Conservation (phyloP, 2,888 invertebrate genomes). For the Lepidocyrtoides sp. region DNA sequence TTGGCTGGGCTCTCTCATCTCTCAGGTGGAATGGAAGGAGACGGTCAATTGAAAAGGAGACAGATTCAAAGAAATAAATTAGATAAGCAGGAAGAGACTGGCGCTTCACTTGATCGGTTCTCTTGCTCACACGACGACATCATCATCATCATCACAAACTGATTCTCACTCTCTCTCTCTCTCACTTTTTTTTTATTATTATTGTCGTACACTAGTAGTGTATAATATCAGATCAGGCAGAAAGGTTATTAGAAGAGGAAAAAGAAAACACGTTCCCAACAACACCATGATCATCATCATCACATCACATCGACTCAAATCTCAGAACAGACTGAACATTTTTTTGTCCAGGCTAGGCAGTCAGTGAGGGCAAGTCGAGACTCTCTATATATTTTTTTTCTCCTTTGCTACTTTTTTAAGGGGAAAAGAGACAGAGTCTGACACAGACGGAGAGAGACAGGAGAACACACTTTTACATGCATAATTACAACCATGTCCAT, state of each 20-base stretch:
- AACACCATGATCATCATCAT: too few relatives aligned
- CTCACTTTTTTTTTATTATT: background rate
- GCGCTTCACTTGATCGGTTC: slow-evolving; percentile 75
- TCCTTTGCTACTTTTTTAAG: background rate
- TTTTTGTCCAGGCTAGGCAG: slow-evolving; percentile 45
- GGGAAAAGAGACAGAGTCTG: background rate
- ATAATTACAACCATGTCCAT: slow-evolving; percentile 75
- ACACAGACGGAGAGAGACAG: slow-evolving; percentile 48
- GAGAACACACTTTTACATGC: slow-evolving; percentile 69
- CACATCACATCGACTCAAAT: background rate
- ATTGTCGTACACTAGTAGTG: background rate
- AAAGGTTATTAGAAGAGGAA: too few relatives aligned
- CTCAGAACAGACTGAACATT: background rate
- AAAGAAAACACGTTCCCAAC: slow-evolving; percentile 20
- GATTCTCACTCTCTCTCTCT: too few relatives aligned
- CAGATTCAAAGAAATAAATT: slow-evolving; percentile 75
- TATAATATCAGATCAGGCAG: background rate
- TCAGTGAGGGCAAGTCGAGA: slow-evolving; percentile 72
- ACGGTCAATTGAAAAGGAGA: slow-evolving; percentile 71
- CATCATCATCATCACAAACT: slow-evolving; percentile 54
- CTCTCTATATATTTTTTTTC: slow-evolving; percentile 4
- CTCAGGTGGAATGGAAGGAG: too few relatives aligned
- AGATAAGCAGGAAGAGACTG: slow-evolving; percentile 77
- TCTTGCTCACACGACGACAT: slow-evolving; percentile 71
- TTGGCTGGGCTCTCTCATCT: too few relatives aligned